Percentiles rank a stretch among this genome's conserved stretches.
Evolutionary conservation across 2,888 invertebrate species (phyloP).

Genomic region (Tipula unca): DNA sequence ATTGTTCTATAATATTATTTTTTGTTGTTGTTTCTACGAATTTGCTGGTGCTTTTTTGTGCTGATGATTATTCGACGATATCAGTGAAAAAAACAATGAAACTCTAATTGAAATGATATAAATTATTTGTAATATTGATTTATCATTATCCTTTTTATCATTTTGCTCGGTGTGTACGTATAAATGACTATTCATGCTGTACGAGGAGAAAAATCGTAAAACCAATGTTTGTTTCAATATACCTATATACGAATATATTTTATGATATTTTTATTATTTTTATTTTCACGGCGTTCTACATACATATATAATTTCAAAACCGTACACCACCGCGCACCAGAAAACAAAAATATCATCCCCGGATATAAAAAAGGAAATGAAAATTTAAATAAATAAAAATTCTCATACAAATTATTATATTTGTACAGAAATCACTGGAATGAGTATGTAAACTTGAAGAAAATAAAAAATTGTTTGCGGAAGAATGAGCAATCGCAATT

Average conservation of each 20-base stretch:
- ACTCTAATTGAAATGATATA: background rate
- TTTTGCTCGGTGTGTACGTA: background rate
- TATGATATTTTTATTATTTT: background rate
- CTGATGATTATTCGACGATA: background rate
- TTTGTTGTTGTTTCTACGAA: background rate
- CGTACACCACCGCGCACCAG: background rate
- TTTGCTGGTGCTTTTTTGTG: background rate
- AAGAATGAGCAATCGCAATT: background rate
- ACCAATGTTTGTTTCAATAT: background rate
- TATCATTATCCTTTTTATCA: background rate
- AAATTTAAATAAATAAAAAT: background rate
- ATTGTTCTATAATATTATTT: background rate
- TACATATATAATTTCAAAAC: background rate
- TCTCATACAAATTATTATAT: background rate
- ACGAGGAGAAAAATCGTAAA: background rate
- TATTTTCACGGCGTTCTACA: background rate
- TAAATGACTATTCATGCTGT: background rate
- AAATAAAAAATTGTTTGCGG: background rate
- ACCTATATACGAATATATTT: too few species aligned
- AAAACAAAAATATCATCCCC: background rate
- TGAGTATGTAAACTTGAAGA: background rate
- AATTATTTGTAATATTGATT: background rate
- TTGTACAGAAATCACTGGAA: background rate
- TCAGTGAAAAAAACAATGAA: background rate
- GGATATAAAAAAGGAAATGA: background rate